These are phyloP conservation scores for Heliangelus exortis DNA, from an alignment of 2,797 vertebrate genomes.

Conservation along the genomic window DNA sequence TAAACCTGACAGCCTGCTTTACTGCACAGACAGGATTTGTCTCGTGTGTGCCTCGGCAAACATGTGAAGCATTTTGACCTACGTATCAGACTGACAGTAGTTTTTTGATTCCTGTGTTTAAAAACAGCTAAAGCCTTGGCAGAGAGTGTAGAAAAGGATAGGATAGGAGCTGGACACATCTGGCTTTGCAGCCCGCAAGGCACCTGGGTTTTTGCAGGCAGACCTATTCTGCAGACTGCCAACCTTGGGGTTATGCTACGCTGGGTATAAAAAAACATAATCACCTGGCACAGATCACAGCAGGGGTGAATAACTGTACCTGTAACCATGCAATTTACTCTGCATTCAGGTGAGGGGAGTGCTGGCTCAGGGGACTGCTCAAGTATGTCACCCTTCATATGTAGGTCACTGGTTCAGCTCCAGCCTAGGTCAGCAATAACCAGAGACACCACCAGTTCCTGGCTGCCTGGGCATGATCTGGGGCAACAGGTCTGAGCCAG, in stretches of 20 bases:
- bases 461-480: neutral
- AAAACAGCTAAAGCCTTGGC: neutral
- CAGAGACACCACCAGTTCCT: neutral
- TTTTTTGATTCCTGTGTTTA: neutral
- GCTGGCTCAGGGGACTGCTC: slow-evolving; percentile 37
- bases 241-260: neutral
- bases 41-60: fast-evolving
- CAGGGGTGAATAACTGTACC: neutral
- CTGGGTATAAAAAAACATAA: neutral
- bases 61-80: neutral
- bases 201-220: neutral
- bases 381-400: slow-evolving; percentile 24
- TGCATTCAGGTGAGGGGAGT: slow-evolving; percentile 18
- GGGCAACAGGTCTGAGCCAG: neutral
- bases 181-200: neutral
- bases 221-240: neutral
- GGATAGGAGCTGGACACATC: neutral
- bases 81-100: neutral
- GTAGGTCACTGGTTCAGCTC: slow-evolving; percentile 49
- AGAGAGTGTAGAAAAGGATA: neutral
- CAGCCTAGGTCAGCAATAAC: slow-evolving; percentile 19
- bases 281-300: slow-evolving; percentile 24
- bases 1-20: neutral
- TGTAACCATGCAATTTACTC: neutral
- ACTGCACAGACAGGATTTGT: neutral